Evolutionary conservation across 2,113 vertebrate genomes (phyloP), one percentile per base, ranked within the genome.

Genomic region (Atlantisia rogersi): DNA sequence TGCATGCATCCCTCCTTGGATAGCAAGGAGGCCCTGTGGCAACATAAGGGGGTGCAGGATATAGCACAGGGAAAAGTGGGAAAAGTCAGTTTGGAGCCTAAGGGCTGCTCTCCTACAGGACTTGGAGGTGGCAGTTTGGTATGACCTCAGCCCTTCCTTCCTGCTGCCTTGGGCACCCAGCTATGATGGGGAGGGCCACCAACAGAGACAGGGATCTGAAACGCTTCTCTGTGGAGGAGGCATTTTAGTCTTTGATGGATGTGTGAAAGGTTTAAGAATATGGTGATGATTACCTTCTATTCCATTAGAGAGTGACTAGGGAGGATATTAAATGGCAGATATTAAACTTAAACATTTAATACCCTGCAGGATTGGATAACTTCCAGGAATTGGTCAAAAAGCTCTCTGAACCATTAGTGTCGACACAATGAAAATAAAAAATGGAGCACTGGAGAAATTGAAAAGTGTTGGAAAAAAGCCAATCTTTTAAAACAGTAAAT

Each of bases 281-380:
- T 1, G 1, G 31, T 55, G 55, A 85, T 74, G 62, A 96, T 86
- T 94, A 90, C 85, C 62, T 94, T 88, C 58, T 74, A 21, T 82
- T 94, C 92, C 92, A 95, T 97, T 96, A 96, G 86, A 21, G 50
- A 93, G 63, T 77, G 67, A 80, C 75, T 95, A 86, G 87, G 87
- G 84, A 96, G 59, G 75, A 70, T 91, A 91, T 91, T 94, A 90
- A 93, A 74, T 82, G 84, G 75, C 82, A 88, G 79, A 67, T 93
- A 95, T 83, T 95, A 95, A 96, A 90, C 79, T 88, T 94, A 56
- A 89, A 82, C 55, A 58, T 87, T 91, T 90, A 74, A 81, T 88
- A 94, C 39, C 53, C 79, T 94, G 20, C 55, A 95, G 68, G 56
- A 68, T 67, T 90, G 88, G 75, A 93, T 88, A 83, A 92, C 85